These are phyloP conservation scores for Xestia rhomboidea DNA, from an alignment of 2,888 invertebrate species.

Conservation along the genomic window DNA sequence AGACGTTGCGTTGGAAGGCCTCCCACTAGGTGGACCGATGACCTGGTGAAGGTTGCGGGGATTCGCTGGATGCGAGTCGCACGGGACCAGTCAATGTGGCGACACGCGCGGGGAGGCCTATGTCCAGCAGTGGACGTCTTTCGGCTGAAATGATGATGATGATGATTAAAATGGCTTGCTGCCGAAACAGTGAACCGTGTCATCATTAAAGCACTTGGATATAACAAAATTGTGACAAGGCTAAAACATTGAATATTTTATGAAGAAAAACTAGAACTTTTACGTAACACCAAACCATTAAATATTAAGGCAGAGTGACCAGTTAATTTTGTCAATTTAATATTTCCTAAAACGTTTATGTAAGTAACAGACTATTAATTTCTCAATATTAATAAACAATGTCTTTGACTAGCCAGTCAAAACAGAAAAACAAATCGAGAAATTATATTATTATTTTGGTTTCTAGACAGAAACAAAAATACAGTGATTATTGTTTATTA, in stretches of 20 bases:
- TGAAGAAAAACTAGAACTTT: conserved; percentile 3
- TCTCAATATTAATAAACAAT: background rate
- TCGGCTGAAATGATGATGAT: too few relatives aligned
- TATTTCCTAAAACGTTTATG: background rate
- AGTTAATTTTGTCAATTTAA: background rate
- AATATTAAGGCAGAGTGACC: conserved; percentile 13
- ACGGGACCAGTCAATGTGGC: too few relatives aligned
- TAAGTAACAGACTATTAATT: background rate
- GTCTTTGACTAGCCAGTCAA: background rate
- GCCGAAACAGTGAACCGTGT: background rate
- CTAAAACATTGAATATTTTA: conserved; percentile 36
- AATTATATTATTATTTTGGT: too few relatives aligned
- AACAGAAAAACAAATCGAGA: too few relatives aligned
- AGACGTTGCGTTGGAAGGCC: too few relatives aligned
- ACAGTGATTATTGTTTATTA: background rate
- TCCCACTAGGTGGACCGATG: too few relatives aligned
- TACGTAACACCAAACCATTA: background rate
- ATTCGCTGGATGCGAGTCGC: too few relatives aligned
- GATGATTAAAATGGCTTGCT: background rate
- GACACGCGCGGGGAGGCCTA: too few relatives aligned
- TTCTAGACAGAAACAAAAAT: background rate
- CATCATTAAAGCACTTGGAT: background rate
- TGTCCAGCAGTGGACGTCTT: too few relatives aligned
- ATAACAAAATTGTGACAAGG: background rate
- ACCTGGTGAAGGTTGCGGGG: too few relatives aligned